Evolutionary conservation across 2,888 invertebrate genomes (phyloP), one percentile per base, ranked within the genome.

Genomic region (Catocala fraxini): DNA sequence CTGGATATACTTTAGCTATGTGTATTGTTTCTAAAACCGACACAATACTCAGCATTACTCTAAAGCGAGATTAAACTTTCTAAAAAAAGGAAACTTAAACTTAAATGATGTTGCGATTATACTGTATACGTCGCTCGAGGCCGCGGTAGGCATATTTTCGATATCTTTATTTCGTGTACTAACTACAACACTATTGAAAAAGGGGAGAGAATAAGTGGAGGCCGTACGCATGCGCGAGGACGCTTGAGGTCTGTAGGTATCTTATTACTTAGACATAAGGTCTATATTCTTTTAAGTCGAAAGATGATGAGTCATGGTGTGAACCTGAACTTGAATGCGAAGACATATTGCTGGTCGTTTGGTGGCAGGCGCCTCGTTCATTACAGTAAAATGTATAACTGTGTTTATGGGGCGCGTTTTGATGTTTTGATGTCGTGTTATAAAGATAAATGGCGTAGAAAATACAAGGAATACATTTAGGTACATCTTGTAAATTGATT

Each of bases 141-240:
- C 9, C 2, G 9, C 9, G 35, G 3, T 39, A 9, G 35, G 6
- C 35, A 39, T 33, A 0, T 11, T 6, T 34, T 48, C 33, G 48
- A 48, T 48, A 48, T 11, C n/a, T 15, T 15, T 15, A 46, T 15
- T 46, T 25, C 7, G 6, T 15, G 6, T 9, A 2, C 33, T 12
- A 1, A 42, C 12, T 34, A 25, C 75, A 65, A n/a, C 75, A 73
- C 75, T 75, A 64, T 59, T 52, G 25, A 13, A 10, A 51, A 65
- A 53, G 63, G 71, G 71, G 59, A 62, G 66, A 46, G 62, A 53
- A 57, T 48, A 59, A 60, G 35, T 42, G 42, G 55, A 51, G 41
- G 63, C 34, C 43, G 25, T 11, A 63, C 71, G 71, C 75, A 77
- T 77, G 77, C 77, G 77, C 65, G 35, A 56, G 54, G 56, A 51